Percentiles rank a stretch among this genome's conserved stretches.
These are phyloP conservation scores for Ommatoiulus sabulosus DNA, from an alignment of 2,888 invertebrate genomes.

Conservation along the genomic window DNA sequence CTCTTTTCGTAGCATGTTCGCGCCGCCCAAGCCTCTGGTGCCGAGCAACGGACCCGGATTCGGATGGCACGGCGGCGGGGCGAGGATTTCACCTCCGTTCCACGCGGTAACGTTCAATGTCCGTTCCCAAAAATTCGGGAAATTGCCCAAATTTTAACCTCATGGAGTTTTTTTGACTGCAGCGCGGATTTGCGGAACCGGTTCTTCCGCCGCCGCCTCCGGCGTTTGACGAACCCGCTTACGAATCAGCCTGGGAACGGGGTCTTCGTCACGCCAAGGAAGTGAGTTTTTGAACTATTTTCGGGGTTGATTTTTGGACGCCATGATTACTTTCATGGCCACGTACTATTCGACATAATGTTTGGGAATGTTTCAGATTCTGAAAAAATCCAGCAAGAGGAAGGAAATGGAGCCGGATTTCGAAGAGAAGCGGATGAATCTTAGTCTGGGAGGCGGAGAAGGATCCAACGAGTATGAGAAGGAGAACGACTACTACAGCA, in stretches of 20 bases:
- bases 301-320: too few relatives aligned
- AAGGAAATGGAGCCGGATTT: slow-evolving; percentile 96
- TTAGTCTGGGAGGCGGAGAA: slow-evolving; percentile 83
- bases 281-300: slow-evolving; percentile 70
- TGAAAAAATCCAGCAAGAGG: slow-evolving; percentile 89
- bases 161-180: neutral
- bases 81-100: slow-evolving; percentile 38
- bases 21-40: slow-evolving; percentile 72
- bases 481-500: slow-evolving; percentile 64
- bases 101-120: neutral
- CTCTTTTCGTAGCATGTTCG: slow-evolving; percentile 78
- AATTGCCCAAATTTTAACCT: neutral
- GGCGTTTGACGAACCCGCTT: slow-evolving; percentile 71
- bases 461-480: slow-evolving; percentile 73
- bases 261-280: slow-evolving; percentile 96
- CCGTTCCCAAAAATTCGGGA: too few relatives aligned
- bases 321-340: too few relatives aligned
- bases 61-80: slow-evolving; percentile 53
- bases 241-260: slow-evolving; percentile 96
- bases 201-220: slow-evolving; percentile 57
- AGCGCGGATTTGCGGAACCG: slow-evolving; percentile 51
- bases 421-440: slow-evolving; percentile 93
- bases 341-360: too few relatives aligned
- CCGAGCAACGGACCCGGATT: slow-evolving; percentile 56
- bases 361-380: slow-evolving; percentile 74